A percentile compares a stretch with the other conserved stretches of the same genome.
Evolutionary conservation across 2,888 invertebrate genomes (phyloP).

Genomic region (Patella ulyssiponensis): DNA sequence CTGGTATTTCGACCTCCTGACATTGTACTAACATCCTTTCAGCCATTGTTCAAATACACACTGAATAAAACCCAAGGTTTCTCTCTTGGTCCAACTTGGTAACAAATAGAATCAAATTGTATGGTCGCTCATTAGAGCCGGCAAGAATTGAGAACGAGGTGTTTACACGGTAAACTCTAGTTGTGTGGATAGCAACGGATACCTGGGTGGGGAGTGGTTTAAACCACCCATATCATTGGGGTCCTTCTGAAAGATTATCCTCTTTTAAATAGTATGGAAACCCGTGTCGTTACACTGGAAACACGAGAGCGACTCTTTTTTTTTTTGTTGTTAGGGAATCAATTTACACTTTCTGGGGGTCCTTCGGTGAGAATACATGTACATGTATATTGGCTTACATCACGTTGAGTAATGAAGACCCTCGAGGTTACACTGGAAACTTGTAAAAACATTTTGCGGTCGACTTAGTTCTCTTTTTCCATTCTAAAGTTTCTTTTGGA

Average conservation of each 20-base stretch:
- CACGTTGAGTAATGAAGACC: no score
- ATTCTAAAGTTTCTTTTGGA: no score
- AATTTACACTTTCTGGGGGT: no score
- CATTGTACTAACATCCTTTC: slow-evolving; percentile 9
- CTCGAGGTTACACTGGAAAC: no score
- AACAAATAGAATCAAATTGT: neutral
- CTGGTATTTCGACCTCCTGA: neutral
- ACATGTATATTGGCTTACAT: no score
- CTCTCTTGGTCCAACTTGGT: neutral
- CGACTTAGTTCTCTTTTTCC: no score
- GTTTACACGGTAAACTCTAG: neutral
- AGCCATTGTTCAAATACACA: neutral
- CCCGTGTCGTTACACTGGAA: no score
- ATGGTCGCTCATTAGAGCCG: neutral
- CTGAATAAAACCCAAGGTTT: neutral
- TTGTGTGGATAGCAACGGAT: slow-evolving; percentile 5
- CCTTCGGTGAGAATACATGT: no score
- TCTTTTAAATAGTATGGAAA: no score
- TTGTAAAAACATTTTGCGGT: no score
- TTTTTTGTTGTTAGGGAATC: no score
- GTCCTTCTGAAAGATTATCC: neutral
- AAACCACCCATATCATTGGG: neutral
- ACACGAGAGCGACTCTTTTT: no score
- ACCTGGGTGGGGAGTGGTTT: neutral
- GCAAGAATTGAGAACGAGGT: neutral